Percentiles rank a stretch among this genome's conserved stretches.
phyloP scores from a whole-genome alignment of 2,113 vertebrate species.

The Pristiophorus japonicus region DNA sequence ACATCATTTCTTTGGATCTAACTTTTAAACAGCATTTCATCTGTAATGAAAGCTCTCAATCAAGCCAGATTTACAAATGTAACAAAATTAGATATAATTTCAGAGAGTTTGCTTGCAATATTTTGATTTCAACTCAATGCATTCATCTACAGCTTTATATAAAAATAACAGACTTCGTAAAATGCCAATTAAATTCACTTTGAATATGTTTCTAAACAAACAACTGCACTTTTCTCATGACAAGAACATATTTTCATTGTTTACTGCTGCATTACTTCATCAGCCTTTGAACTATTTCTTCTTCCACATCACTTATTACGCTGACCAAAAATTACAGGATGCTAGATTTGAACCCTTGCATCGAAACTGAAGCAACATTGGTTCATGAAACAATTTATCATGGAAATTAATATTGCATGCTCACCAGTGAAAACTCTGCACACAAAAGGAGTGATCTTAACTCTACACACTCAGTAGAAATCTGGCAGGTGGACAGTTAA shows the following conservation, averaged over 20 bases:
- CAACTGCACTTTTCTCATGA: neutral
- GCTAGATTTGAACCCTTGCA: neutral
- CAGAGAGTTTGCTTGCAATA: neutral
- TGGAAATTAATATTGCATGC: neutral
- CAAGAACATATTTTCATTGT: neutral
- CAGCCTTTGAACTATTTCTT: neutral
- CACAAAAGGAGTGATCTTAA: too few relatives aligned
- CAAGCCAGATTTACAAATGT: neutral
- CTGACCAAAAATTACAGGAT: neutral
- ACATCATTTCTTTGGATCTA: neutral
- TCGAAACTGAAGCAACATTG: neutral
- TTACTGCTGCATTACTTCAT: neutral
- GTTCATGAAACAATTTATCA: neutral
- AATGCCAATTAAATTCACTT: neutral
- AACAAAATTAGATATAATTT: neutral
- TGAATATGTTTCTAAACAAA: neutral
- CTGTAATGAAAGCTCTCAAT: neutral
- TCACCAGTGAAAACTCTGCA: too few relatives aligned
- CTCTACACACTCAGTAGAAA: too few relatives aligned
- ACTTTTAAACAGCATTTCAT: neutral
- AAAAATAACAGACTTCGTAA: neutral
- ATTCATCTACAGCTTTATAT: neutral
- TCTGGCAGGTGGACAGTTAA: too few relatives aligned
- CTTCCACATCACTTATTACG: neutral
- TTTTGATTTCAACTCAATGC: neutral